Evolutionary conservation across 2,113 vertebrate genomes (phyloP).

Genomic region (Cyprinus carpio): DNA sequence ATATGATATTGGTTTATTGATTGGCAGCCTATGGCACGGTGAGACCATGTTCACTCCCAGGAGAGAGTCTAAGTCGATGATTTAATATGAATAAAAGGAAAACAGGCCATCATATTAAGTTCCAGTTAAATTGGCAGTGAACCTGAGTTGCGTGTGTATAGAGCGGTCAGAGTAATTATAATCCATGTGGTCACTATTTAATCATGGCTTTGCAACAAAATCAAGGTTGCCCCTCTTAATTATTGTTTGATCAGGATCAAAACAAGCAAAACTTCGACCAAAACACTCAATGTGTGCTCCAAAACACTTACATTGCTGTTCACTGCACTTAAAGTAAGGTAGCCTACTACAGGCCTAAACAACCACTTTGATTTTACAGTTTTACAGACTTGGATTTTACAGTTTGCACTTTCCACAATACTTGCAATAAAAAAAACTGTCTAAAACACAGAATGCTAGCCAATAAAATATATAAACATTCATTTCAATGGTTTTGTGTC

Average conservation of each 20-base stretch:
- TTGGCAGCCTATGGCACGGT: not conserved
- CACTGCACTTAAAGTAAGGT: not conserved
- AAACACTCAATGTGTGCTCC: not conserved
- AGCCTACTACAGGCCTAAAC: not conserved
- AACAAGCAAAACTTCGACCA: not conserved
- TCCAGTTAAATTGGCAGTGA: not conserved
- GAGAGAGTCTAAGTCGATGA: not conserved
- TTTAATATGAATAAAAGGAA: not conserved
- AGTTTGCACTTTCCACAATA: not conserved
- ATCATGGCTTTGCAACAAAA: not conserved
- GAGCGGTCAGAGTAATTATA: not conserved
- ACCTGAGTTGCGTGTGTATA: not conserved
- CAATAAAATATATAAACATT: not conserved
- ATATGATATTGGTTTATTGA: conserved; percentile 41
- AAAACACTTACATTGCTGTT: not conserved
- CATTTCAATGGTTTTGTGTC: not conserved
- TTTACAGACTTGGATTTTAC: not conserved
- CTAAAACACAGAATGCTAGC: not conserved
- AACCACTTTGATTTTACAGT: not conserved
- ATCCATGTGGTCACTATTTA: not conserved
- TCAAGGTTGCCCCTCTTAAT: not conserved
- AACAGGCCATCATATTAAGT: not conserved
- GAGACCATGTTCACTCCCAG: not conserved
- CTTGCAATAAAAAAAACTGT: not conserved
- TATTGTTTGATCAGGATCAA: not conserved